phyloP scores from a whole-genome alignment of 2,888 invertebrate species.

The Sepiola atlantica region DNA sequence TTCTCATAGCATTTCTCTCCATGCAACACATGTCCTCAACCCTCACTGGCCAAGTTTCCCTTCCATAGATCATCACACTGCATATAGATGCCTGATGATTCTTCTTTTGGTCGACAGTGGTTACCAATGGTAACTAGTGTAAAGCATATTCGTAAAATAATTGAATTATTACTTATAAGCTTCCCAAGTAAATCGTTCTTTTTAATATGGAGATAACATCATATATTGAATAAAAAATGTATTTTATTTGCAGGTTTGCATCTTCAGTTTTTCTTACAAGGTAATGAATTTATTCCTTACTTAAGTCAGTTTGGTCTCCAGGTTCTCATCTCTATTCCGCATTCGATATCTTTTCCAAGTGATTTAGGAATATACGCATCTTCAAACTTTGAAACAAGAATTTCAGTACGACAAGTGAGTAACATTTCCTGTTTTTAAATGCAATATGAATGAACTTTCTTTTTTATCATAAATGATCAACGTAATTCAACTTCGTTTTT shows the following conservation, averaged over 20 bases:
- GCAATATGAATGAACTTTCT: background rate
- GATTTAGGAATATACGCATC: background rate
- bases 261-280: background rate
- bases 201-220: no score
- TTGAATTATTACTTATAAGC: no score
- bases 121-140: no score
- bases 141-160: no score
- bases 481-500: background rate
- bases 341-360: background rate
- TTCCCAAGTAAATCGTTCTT: no score
- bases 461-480: background rate
- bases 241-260: background rate
- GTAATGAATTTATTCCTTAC: background rate
- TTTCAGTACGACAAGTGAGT: background rate
- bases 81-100: no score
- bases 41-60: no score
- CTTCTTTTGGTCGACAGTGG: no score
- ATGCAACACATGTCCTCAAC: no score
- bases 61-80: no score
- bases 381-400: background rate
- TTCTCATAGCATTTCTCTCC: no score
- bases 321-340: background rate
- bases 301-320: background rate
- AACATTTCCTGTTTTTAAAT: background rate
- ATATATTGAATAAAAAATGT: background rate